Evolutionary conservation across 2,888 invertebrate species (phyloP), one percentile per base, ranked within the genome.

Genomic region (Lepas anatifera): DNA sequence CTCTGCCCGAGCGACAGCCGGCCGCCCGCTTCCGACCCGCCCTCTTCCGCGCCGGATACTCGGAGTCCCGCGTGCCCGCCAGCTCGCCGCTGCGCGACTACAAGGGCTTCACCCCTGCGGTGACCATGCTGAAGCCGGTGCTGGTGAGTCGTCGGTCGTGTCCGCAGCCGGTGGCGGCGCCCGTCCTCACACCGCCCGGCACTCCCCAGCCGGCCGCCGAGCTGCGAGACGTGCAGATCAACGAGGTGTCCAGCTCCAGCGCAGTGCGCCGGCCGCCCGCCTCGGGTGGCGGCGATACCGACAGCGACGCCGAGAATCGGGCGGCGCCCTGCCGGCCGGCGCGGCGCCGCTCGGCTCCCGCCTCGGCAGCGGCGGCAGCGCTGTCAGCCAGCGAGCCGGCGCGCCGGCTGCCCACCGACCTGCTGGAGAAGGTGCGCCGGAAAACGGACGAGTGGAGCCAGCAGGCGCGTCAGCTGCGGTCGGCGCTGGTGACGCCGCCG

Each of bases 241-340:
- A 71, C 43, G 67, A 69, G 52, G 70, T 69, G 35, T 68, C 71
- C 37, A 71, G 67, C 58, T 64, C 70, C 22, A 37, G 70, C 58
- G 29, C 58, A 16, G 67, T 39, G 46, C 50, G 52, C 58, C 43
- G 39, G 35, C 29, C 43, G 39, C 50, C 41, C 63, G 46, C 70
- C 35, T 18, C 69, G 2, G 68, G 68, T 13, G 70, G 66, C n/a
- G 72, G 70, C 35, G 72, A 69, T 18, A 72, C 69, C 35, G 72
- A 69, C 25, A 72, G 72, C 68, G 72, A 72, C 68, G 69, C 72
- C 22, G 72, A 72, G 68, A 72, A 72, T 63, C 67, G 70, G 39
- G 52, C 46, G 41, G 69, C 64, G 35, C 52, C 69, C 2, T 39
- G 67, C 35, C 52, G 43, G 35, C 41, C 48, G 35, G 68, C 27